phyloP scores from a whole-genome alignment of 64 coral and sea anemone species.

The Stichodactyla helianthus region DNA sequence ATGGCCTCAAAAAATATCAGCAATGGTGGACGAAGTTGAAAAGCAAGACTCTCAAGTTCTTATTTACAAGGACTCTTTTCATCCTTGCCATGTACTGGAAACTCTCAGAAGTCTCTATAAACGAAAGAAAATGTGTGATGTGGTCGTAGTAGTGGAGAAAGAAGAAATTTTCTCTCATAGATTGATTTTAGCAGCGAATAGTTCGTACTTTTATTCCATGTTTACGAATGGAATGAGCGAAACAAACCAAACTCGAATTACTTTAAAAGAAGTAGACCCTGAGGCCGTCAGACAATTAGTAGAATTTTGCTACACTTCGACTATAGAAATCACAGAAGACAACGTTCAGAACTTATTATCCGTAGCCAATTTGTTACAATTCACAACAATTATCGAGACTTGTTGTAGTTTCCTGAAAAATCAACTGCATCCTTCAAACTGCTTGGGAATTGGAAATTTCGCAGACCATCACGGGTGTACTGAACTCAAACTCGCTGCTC shows the following conservation, averaged over 20 bases:
- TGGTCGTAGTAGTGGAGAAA: constrained; percentile 67
- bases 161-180: constrained; percentile 78
- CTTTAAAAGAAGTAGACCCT: constrained; percentile 71
- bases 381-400: constrained; percentile 80
- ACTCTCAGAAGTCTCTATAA: constrained; percentile 71
- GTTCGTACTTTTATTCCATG: constrained; percentile 95
- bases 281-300: constrained; percentile 76
- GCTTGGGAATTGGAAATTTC: constrained; percentile 88
- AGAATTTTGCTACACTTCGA: constrained; percentile 91
- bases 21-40: constrained; percentile 38
- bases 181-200: constrained; percentile 93
- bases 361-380: constrained; percentile 85
- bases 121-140: constrained; percentile 89
- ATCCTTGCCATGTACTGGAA: constrained; percentile 79
- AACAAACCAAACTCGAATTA: constrained; percentile 71
- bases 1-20: background rate
- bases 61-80: constrained; percentile 90
- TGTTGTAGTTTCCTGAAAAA: constrained; percentile 89
- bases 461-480: constrained; percentile 87
- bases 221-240: constrained; percentile 92
- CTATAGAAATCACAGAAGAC: constrained; percentile 78
- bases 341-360: constrained; percentile 89
- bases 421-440: constrained; percentile 88
- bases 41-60: constrained; percentile 35
- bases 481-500: constrained; percentile 64